Conservation (phyloP, 2,113 vertebrate genomes). For the Plectropomus leopardus region DNA sequence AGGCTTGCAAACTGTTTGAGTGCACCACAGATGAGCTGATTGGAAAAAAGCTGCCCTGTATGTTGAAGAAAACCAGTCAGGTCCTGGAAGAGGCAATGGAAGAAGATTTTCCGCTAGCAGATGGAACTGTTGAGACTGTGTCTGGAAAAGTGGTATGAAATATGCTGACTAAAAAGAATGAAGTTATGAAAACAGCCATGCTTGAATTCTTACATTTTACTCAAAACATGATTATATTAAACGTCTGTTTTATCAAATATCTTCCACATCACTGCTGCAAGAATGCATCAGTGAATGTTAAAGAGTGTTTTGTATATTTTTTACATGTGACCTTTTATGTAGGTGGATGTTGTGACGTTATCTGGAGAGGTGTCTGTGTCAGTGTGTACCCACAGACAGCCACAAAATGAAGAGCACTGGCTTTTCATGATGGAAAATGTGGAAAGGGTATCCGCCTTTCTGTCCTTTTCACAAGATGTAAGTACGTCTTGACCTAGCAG, state of each 20-base stretch:
- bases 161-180: neutral
- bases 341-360: slow-evolving; percentile 88
- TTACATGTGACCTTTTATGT: neutral
- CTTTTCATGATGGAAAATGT: slow-evolving; percentile 90
- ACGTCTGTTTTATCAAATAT: too few relatives aligned
- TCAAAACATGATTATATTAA: too few relatives aligned
- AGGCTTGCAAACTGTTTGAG: slow-evolving; percentile 90
- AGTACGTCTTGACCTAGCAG: slow-evolving; percentile 62
- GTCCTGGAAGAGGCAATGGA: slow-evolving; percentile 83
- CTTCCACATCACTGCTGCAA: too few relatives aligned
- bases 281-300: too few relatives aligned
- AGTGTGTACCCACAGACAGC: slow-evolving; percentile 84
- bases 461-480: slow-evolving; percentile 88
- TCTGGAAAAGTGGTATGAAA: slow-evolving; percentile 91
- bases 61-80: slow-evolving; percentile 88
- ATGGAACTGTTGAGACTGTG: slow-evolving; percentile 77
- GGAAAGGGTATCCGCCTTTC: slow-evolving; percentile 87
- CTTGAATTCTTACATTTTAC: too few relatives aligned
- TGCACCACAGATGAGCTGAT: slow-evolving; percentile 86
- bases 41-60: slow-evolving; percentile 85
- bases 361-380: slow-evolving; percentile 87
- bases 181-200: too few relatives aligned
- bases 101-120: slow-evolving; percentile 83
- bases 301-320: neutral
- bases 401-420: slow-evolving; percentile 74